Evolutionary conservation across 2,888 invertebrate genomes (phyloP), one percentile per base, ranked within the genome.

Genomic region (Idaea aversata): DNA sequence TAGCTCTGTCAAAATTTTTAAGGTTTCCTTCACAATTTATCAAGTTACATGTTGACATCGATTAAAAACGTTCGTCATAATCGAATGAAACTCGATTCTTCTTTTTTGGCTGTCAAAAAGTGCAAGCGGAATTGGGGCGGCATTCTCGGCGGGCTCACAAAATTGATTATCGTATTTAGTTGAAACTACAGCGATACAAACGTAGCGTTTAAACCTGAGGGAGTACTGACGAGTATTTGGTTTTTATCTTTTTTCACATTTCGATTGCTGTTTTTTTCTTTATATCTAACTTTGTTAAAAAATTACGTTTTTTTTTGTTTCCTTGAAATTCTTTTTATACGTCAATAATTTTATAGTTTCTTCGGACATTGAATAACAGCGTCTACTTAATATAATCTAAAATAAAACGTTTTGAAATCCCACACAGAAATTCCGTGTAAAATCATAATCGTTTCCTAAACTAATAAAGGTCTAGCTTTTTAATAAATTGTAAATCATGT

Each of bases 161-260:
- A 91, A 91, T 91, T 90, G 90, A 90, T 91, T 88, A 90, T 91
- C 83, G 90, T 88, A 91, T 90, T 87, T 87, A 89, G 89, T 91
- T 91, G 91, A 79, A 91, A 92, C 89, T 91, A 88, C 85, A 81
- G 79, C 47, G 47, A 47, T 7, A 5, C 47, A 47, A 47, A 77
- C 83, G 77, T 74, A 77, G 76, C 75, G 77, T 86, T 88, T 85
- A 81, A 82, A 82, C 80, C 80, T 74, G 74, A 73, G 79, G 80
- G 81, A 78, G 76, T 79, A 80, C 77, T 47, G 47, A 73, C 67
- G 62, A 34, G 70, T 63, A 16, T 13, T 59, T 59, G 59, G 4
- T 47, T 47, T 36, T 47, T 47, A 61, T 63, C 65, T 25, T 25
- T 25, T 25, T 25, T 66, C 59, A 36, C 64, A 67, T 66, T 65